A percentile compares a stretch with the other conserved stretches of the same genome.
Evolutionary conservation across 2,888 invertebrate genomes (phyloP).

Genomic region (Chymomyza caudatula): DNA sequence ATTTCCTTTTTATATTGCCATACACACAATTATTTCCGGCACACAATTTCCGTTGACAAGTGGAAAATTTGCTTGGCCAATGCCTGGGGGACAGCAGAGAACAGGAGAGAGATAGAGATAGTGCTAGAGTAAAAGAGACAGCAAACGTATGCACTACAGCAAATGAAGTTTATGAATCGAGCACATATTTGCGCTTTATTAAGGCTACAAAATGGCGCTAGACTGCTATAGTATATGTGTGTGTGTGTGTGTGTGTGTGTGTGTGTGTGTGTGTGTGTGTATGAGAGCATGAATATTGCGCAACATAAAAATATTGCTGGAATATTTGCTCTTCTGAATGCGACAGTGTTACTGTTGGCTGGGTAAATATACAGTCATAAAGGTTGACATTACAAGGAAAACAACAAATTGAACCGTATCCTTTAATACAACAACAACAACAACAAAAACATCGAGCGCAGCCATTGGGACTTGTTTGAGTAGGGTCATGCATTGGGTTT

Average conservation of each 20-base stretch:
- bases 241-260: neutral
- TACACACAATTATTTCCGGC: slow-evolving; percentile 40
- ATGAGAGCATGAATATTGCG: slow-evolving; percentile 12
- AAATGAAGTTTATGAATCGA: slow-evolving; percentile 27
- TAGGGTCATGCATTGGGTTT: slow-evolving; percentile 3
- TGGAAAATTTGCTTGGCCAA: slow-evolving; percentile 39
- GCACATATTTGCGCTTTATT: slow-evolving; percentile 21
- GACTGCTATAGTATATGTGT: neutral
- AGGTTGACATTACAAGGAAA: slow-evolving; percentile 23
- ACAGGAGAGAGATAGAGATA: neutral
- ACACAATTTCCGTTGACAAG: slow-evolving; percentile 46
- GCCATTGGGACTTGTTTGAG: neutral
- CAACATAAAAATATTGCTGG: slow-evolving; percentile 26
- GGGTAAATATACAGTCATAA: slow-evolving; percentile 19
- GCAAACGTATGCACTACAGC: neutral
- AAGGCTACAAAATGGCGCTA: slow-evolving; percentile 6
- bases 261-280: neutral
- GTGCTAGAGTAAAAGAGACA: slow-evolving; percentile 33
- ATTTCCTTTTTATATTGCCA: slow-evolving; percentile 6
- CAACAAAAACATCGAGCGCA: neutral
- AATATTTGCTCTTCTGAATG: slow-evolving; percentile 4
- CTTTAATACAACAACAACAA: neutral
- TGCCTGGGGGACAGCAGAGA: slow-evolving; percentile 12
- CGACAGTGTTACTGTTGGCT: neutral
- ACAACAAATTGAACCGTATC: slow-evolving; percentile 13